Evolutionary conservation across 2,797 vertebrate genomes (phyloP), one percentile per base, ranked within the genome.

Genomic region (Phaenicophaeus curvirostris): DNA sequence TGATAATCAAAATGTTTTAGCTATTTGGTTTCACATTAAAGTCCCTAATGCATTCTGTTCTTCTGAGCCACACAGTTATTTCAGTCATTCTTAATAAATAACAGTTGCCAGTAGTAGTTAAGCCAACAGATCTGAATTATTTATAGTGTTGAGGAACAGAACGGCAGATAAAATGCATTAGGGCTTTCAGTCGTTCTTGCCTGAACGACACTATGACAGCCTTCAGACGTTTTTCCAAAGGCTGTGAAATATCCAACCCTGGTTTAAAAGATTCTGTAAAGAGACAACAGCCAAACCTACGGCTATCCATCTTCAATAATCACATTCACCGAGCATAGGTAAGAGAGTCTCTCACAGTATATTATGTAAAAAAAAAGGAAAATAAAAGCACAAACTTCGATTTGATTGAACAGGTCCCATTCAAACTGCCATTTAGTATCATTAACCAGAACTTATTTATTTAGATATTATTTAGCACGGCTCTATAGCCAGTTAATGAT

Each of bases 121-220:
- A 96, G 89, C 94, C 96, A 97, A 96, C 88, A 92, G 87, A 96
- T 91, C 62, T 96, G 96, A 97, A 96, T 96, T 96, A 97, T 96
- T 87, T 96, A 95, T 91, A 94, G 79, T 94, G 78, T 77, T 84
- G 94, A 95, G 80, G 91, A 96, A 94, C 71, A 94, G 69, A 93
- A 91, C 59, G 54, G 87, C 73, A 95, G 91, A 95, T 85, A 96
- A 93, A 83, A 94, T 91, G 84, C 93, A 87, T 95, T 78, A 91
- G 79, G 93, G 85, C 87, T 93, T 83, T 94, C 74, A 66, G 79
- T 86, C 84, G 75, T 74, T 95, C 89, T 90, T 77, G 85, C 69
- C 90, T 93, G 75, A 84, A 69, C 1, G 5, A 79, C 85, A 94
- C 85, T 79, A 80, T 78, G 78, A 90, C 86, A 96, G 85, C 81